Evolutionary conservation across 2,888 invertebrate genomes (phyloP), one percentile per base, ranked within the genome.

Genomic region (Xanthia togata): DNA sequence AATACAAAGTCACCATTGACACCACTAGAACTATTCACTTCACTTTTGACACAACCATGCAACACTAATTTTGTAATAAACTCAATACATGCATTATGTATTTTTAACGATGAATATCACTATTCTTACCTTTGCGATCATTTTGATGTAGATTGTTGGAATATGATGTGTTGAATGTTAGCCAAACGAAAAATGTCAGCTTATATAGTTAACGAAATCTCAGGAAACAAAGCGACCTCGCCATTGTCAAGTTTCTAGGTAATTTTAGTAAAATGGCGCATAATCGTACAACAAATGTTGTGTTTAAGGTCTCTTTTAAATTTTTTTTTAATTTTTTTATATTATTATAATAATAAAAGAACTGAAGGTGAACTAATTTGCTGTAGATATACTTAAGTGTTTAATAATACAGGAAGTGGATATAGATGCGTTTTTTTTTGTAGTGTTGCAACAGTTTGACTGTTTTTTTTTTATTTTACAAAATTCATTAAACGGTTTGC

Each of bases 101-200:
- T 64, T 44, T 41, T 57, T 50, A 64, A 62, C 31, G 31, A 64
- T 12, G 23, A 53, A 50, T 70, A 79, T 75, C 75, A 73, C 79
- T 72, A 64, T 70, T 78, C 92, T 93, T 90, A 94, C 94, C 94
- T 94, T 94, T 89, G 93, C 92, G 85, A 92, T 91, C 93, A 93
- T 93, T 87, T 91, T 93, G 91, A 88, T 90, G 89, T 87, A 77
- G 78, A 73, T 89, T 85, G 86, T 90, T 90, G 88, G 85, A 89
- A 77, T 87, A 77, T 87, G 79, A 89, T 82, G 89, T 84, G 90
- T 90, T 85, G 92, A 93, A 92, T 95, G 94, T 89, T 90, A 87
- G 85, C 87, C 79, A 68, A 81, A 88, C 78, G 83, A 89, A 90
- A 91, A 89, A 81, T 89, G 83, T 89, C 90, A 88, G 90, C 92